Percentiles rank a stretch among this genome's conserved stretches.
Evolutionary conservation across 2,113 vertebrate genomes (phyloP).

Genomic region (Polypterus senegalus): DNA sequence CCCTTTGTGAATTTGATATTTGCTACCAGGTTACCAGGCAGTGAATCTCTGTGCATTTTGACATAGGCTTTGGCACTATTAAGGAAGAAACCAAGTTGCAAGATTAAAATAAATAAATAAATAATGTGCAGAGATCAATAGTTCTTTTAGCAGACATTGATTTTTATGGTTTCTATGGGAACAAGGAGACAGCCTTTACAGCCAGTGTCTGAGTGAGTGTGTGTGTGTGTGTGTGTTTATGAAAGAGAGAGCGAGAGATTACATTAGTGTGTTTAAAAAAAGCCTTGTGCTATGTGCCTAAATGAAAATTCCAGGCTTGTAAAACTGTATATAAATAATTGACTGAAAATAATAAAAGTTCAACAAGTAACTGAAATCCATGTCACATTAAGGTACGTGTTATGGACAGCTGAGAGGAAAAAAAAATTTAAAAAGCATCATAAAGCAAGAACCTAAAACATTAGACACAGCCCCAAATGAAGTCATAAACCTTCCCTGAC

Average conservation of each 20-base stretch:
- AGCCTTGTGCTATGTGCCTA: background rate
- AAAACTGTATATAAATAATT: too few relatives aligned
- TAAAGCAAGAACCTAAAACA: background rate
- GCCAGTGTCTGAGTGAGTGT: conserved; percentile 2
- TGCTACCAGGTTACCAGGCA: too few relatives aligned
- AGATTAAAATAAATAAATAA: conserved; percentile 4
- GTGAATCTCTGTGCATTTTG: background rate
- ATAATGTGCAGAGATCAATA: background rate
- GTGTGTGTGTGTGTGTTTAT: background rate
- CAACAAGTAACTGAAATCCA: too few relatives aligned
- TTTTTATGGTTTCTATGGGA: conserved; percentile 16
- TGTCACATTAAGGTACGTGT: background rate
- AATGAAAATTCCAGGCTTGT: too few relatives aligned
- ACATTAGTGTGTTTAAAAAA: background rate
- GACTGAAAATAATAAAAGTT: too few relatives aligned
- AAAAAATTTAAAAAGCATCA: background rate
- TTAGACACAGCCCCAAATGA: background rate
- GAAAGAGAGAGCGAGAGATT: background rate
- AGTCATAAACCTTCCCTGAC: background rate
- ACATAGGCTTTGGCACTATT: background rate
- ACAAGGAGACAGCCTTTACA: conserved; percentile 4
- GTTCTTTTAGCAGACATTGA: conserved; percentile 2
- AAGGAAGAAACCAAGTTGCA: background rate
- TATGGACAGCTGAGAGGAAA: background rate
- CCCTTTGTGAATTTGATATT: too few relatives aligned